A percentile compares a stretch with the other conserved stretches of the same genome.
Conservation (phyloP, 64 coral and sea anemone species). For the Astreopora myriophthalma region DNA sequence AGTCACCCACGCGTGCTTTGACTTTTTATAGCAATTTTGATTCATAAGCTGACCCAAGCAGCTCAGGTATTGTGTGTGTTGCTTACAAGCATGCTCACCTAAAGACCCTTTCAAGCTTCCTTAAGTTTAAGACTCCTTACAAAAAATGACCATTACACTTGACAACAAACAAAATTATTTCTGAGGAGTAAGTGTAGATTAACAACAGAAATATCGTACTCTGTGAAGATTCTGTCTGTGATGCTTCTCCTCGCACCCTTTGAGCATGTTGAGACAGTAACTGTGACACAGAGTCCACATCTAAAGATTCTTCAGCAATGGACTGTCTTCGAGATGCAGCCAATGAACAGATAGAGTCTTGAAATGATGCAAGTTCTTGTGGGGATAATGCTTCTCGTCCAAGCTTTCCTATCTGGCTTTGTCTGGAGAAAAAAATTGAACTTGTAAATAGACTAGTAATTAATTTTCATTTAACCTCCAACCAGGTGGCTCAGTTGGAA, state of each 20-base stretch:
- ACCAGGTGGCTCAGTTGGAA: no score
- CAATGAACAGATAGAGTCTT: slow-evolving; percentile 60
- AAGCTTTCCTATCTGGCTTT: slow-evolving; percentile 82
- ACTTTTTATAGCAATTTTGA: no score
- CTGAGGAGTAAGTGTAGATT: neutral
- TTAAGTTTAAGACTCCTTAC: no score
- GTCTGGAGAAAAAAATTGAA: slow-evolving; percentile 45
- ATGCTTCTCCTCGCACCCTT: neutral
- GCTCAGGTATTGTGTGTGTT: no score
- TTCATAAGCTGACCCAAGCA: no score
- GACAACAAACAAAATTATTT: neutral
- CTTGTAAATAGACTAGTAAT: neutral
- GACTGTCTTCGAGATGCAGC: slow-evolving; percentile 23
- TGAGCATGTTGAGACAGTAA: slow-evolving; percentile 1
- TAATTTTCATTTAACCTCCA: no score
- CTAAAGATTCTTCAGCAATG: neutral
- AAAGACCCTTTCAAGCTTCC: no score
- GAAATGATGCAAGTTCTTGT: slow-evolving; percentile 48
- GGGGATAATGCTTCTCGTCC: slow-evolving; percentile 69
- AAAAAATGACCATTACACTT: neutral
- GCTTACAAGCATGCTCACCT: no score
- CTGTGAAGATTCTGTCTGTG: slow-evolving; percentile 2
- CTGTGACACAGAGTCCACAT: neutral
- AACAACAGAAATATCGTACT: neutral
- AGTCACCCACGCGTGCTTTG: no score